Evolutionary conservation across 1,140 invertebrate genomes (phyloP).

Genomic region (Platorchestia sp.): DNA sequence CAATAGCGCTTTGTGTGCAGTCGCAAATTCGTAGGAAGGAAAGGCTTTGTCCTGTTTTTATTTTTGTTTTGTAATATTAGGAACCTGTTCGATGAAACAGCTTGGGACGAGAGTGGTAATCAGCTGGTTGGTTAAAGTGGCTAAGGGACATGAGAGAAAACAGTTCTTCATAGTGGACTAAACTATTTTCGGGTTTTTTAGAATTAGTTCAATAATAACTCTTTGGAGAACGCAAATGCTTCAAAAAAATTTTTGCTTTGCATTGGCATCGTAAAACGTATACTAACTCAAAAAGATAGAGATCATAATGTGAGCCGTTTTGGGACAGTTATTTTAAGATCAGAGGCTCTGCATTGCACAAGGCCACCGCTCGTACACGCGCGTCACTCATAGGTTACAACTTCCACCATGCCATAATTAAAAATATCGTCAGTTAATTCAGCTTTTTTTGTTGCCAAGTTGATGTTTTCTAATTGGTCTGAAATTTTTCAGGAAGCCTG

Average conservation of each 20-base stretch:
- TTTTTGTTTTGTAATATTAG: conserved; percentile 13
- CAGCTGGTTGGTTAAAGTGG: conserved; percentile 64
- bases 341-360: neutral
- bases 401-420: no score
- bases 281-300: neutral
- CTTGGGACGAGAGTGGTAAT: conserved; percentile 67
- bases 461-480: neutral
- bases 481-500: no score
- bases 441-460: neutral
- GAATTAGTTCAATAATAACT: neutral
- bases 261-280: neutral
- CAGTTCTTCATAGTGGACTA: neutral
- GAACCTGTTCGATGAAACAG: conserved; percentile 63
- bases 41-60: neutral
- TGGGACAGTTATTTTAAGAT: neutral
- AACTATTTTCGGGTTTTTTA: neutral
- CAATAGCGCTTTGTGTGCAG: neutral
- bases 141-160: neutral
- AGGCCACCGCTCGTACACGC: neutral
- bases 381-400: neutral
- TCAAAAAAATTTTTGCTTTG: neutral
- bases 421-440: neutral
- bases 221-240: no score
- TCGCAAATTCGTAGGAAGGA: neutral
- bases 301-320: neutral